phyloP scores from a whole-genome alignment of 1,140 invertebrate genomes.

The Cryptotermes secundus region DNA sequence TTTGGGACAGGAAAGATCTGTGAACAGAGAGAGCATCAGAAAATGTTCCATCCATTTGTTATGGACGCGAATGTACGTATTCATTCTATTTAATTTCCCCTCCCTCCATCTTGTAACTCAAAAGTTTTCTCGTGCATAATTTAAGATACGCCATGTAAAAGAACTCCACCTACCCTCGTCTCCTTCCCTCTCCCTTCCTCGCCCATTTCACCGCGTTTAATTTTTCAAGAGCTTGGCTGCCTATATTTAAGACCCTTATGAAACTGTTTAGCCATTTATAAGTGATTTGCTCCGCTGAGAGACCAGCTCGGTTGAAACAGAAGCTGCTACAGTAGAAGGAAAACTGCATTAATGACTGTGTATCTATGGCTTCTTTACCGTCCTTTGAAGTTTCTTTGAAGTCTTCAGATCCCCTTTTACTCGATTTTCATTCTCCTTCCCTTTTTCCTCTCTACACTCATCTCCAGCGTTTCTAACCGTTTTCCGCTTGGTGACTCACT shows the following conservation, averaged over 20 bases:
- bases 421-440: not conserved
- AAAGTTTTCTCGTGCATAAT: not conserved
- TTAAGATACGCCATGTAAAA: conserved; percentile 12
- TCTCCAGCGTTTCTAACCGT: too few species aligned
- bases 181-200: not conserved
- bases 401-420: not conserved
- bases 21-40: not conserved
- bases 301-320: not conserved
- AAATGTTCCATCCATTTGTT: conserved; percentile 1
- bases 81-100: not conserved
- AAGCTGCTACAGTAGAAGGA: not conserved
- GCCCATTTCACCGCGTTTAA: not conserved
- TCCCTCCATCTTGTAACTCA: not conserved
- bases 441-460: not conserved
- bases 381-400: conserved; percentile 17
- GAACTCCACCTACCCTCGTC: not conserved
- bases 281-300: not conserved
- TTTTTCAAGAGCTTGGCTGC: not conserved
- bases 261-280: conserved; percentile 20
- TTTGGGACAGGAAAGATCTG: not conserved
- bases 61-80: not conserved
- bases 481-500: too few species aligned
- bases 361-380: not conserved
- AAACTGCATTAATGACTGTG: not conserved
- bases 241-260: conserved; percentile 3